Evolutionary conservation across 2,888 invertebrate genomes (phyloP), one percentile per base, ranked within the genome.

Genomic region (Nycteola revayana): DNA sequence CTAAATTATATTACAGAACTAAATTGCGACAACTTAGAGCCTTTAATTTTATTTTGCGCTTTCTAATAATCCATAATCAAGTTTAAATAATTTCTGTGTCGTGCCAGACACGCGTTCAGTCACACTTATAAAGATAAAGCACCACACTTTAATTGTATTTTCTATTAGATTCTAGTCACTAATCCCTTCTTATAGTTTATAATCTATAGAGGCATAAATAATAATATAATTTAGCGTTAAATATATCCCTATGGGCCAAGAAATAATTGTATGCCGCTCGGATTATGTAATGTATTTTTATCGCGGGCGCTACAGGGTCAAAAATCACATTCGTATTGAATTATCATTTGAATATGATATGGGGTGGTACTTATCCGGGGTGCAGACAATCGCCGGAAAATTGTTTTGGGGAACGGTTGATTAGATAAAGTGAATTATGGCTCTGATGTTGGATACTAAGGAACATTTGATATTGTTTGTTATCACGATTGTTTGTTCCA

Each of bases 281-380:
- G 78, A 84, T 82, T 80, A 60, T 48, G 31, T 42, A 49, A 50
- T 60, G 43, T 54, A 39, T 52, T 67, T 78, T 85, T 79, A 86
- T 84, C 80, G 65, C 33, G 70, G 74, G 71, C 60, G 56, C 52
- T 48, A 42, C 57, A 60, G 72, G 77, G 74, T 77, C 75, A 75
- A 69, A 71, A 82, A 82, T 84, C 79, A 78, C 69, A 62, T 62
- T 59, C 67, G 76, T 83, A 86, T 87, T 83, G 85, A 86, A 88
- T 86, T 86, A 86, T 84, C 82, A 83, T 85, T 81, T 79, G 77
- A 83, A 84, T 85, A 61, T 83, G 80, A 87, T 86, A 82, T 75
- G 66, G 68, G 64, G 73, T 64, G 69, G 66, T 74, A 64, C 66
- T 65, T 55, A 72, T 66, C 65, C 66, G 70, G 79, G 79, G 80